A percentile compares a stretch with the other conserved stretches of the same genome.
Conservation (phyloP, 2,888 invertebrate genomes). For the Noctua janthe region DNA sequence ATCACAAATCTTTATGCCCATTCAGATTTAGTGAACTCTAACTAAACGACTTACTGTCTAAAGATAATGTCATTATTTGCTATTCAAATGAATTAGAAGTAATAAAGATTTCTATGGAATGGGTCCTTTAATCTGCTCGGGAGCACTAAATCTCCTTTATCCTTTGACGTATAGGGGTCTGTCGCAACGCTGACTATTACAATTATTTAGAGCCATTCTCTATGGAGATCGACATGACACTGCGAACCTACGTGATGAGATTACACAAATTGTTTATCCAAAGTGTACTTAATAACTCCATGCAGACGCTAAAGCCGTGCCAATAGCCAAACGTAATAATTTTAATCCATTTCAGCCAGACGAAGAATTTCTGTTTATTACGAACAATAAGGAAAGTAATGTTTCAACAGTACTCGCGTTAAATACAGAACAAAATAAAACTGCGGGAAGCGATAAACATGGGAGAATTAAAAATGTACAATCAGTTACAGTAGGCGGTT, state of each 20-base stretch:
- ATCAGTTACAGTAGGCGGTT: conserved; percentile 43
- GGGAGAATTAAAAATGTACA: conserved; percentile 57
- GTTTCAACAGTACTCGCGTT: conserved; percentile 46
- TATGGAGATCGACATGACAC: conserved; percentile 45
- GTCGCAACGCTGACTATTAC: conserved; percentile 64
- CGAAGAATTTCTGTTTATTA: conserved; percentile 45
- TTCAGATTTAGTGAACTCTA: conserved; percentile 46
- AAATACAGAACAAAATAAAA: conserved; percentile 56
- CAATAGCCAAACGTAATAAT: conserved; percentile 40
- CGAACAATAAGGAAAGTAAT: conserved; percentile 50
- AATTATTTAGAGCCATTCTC: conserved; percentile 64
- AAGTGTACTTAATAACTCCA: conserved; percentile 42
- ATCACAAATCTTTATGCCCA: conserved; percentile 32
- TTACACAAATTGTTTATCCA: conserved; percentile 55
- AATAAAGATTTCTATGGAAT: conserved; percentile 57
- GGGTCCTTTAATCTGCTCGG: conserved; percentile 58
- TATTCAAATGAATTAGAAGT: conserved; percentile 63
- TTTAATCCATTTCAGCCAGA: conserved; percentile 47
- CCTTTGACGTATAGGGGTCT: conserved; percentile 69
- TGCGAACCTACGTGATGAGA: conserved; percentile 46
- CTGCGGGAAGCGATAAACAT: conserved; percentile 59
- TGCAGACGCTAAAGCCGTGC: conserved; percentile 34
- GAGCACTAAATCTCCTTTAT: conserved; percentile 68
- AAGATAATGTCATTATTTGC: conserved; percentile 58
- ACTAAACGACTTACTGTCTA: conserved; percentile 38